Evolutionary conservation across 2,888 invertebrate genomes (phyloP).

Genomic region (Uropetala carovei): DNA sequence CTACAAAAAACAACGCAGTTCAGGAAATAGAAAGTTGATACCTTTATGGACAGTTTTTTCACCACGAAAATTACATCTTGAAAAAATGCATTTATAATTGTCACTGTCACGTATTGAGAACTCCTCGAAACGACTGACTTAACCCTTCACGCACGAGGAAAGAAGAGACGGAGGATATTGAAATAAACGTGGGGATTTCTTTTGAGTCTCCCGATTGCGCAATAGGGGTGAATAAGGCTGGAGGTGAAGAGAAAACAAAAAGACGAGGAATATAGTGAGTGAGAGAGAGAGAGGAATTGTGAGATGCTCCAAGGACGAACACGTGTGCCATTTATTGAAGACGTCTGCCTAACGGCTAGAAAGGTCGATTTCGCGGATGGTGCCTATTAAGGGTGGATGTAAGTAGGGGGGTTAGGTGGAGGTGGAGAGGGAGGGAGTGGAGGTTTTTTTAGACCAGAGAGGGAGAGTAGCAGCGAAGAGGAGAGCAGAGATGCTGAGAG

Average conservation of each 20-base stretch:
- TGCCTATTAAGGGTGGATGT: no score
- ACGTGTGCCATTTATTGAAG: not conserved
- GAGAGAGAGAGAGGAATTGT: not conserved
- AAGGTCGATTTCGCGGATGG: not conserved
- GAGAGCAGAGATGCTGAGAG: not conserved
- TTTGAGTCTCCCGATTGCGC: conserved; percentile 15
- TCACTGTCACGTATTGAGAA: no score
- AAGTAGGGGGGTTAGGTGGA: no score
- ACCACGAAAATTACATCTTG: no score
- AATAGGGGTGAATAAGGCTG: not conserved
- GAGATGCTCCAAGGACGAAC: conserved; percentile 9
- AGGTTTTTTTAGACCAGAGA: not conserved
- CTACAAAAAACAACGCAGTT: no score
- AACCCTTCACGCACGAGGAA: no score
- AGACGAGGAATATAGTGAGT: not conserved
- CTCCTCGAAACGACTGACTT: no score
- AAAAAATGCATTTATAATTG: no score
- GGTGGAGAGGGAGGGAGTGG: not conserved
- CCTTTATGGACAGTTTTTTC: no score
- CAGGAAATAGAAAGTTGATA: no score
- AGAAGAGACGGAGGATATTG: not conserved
- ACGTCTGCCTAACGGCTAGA: not conserved
- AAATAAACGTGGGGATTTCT: conserved; percentile 28
- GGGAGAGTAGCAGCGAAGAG: not conserved
- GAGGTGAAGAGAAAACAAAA: no score